Evolutionary conservation across 2,888 invertebrate species (phyloP).

Genomic region (Lepidonotus clava): DNA sequence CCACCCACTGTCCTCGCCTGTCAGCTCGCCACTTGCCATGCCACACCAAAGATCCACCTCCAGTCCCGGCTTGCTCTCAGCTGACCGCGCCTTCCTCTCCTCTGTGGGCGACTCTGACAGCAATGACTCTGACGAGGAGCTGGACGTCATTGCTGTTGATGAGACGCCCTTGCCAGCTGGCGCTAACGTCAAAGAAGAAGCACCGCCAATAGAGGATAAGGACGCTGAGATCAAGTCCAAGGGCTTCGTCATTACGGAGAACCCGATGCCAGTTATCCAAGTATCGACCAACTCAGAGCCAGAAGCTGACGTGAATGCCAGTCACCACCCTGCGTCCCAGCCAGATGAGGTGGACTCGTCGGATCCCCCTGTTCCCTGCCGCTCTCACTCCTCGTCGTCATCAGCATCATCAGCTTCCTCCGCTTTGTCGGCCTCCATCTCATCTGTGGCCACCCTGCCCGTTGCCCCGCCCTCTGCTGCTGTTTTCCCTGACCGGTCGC

Average conservation of each 20-base stretch:
- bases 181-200: not conserved
- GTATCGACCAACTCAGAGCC: conserved; percentile 1
- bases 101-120: conserved; percentile 32
- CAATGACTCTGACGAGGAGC: conserved; percentile 41
- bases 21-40: not conserved
- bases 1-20: not conserved
- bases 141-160: conserved; percentile 27
- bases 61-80: not conserved
- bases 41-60: not conserved
- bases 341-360: too few relatives aligned
- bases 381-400: conserved; percentile 16
- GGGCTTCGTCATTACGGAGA: conserved; percentile 57
- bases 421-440: not conserved
- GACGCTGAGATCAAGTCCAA: not conserved
- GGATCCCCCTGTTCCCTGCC: not conserved
- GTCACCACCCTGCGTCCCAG: too few relatives aligned
- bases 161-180: not conserved
- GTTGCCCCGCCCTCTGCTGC: conserved; percentile 20
- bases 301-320: not conserved
- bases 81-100: not conserved
- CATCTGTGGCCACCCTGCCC: not conserved
- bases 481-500: conserved; percentile 35
- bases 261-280: conserved; percentile 50
- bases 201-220: conserved; percentile 53
- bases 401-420: not conserved